Percentiles rank a stretch among this genome's conserved stretches.
Conservation (phyloP, 2,888 invertebrate genomes). For the Drosophila niveifrons region DNA sequence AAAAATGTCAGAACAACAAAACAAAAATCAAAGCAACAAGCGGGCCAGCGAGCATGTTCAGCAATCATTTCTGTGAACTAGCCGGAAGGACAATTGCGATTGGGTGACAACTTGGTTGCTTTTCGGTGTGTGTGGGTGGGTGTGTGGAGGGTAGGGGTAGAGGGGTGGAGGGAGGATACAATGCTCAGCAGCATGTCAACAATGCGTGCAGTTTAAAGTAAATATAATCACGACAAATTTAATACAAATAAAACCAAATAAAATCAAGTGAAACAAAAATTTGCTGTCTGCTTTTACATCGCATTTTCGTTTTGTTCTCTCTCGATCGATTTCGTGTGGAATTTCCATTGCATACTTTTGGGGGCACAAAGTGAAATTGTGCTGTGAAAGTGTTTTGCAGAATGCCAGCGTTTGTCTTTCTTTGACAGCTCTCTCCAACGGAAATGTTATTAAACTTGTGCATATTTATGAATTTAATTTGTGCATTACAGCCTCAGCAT, state of each 20-base stretch:
- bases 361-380: constrained; percentile 11
- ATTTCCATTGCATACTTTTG: constrained; percentile 19
- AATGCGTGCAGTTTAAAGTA: constrained; percentile 24
- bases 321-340: constrained; percentile 3
- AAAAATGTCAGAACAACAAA: constrained; percentile 45
- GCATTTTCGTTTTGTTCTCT: constrained; percentile 1
- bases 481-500: constrained; percentile 51
- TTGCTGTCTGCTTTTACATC: background rate
- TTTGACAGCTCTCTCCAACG: constrained; percentile 42
- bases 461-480: constrained; percentile 75
- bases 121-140: no score
- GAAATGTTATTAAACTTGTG: constrained; percentile 68
- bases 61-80: constrained; percentile 45
- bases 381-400: constrained; percentile 15
- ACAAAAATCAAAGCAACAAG: constrained; percentile 55
- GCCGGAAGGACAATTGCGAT: constrained; percentile 59
- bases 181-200: background rate
- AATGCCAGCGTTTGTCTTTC: constrained; percentile 28
- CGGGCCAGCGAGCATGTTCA: constrained; percentile 21
- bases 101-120: constrained; percentile 13
- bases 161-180: constrained; percentile 6
- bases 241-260: constrained; percentile 14
- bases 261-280: background rate
- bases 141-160: background rate
- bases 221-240: constrained; percentile 27